Percentiles rank a stretch among this genome's conserved stretches.
Conservation (phyloP, 2,888 invertebrate species). For the Mythimna lalbum region DNA sequence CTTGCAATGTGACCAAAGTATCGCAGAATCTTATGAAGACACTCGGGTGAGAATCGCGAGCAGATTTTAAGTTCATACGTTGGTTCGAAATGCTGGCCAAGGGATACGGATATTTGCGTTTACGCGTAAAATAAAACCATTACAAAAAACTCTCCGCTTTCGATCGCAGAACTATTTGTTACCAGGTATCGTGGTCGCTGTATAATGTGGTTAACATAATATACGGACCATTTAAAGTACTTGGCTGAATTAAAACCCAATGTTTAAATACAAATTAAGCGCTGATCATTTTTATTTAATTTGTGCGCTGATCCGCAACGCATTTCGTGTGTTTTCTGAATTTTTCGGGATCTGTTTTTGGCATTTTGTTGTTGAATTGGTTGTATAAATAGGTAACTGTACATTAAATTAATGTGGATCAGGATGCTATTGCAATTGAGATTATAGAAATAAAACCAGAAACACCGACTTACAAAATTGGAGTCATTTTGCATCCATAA, state of each 20-base stretch:
- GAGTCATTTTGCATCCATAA: no score
- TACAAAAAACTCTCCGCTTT: conserved; percentile 16
- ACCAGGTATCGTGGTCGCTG: conserved; percentile 43
- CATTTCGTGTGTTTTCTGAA: conserved; percentile 11
- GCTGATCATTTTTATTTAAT: conserved; percentile 49
- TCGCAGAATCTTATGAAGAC: no score
- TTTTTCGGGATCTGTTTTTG: conserved; percentile 13
- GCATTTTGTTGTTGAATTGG: neutral
- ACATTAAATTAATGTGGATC: neutral
- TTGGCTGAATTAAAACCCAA: conserved; percentile 43
- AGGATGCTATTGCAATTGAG: neutral
- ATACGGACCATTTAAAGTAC: conserved; percentile 46
- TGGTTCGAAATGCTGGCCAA: no score
- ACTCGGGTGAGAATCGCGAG: no score
- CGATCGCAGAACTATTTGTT: conserved; percentile 41
- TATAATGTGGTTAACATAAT: conserved; percentile 49
- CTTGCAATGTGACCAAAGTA: no score
- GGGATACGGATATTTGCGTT: neutral
- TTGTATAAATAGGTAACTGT: neutral
- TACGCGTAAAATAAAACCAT: neutral
- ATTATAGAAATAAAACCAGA: neutral
- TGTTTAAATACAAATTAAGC: conserved; percentile 39
- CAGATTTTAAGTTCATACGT: no score
- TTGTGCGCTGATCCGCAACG: conserved; percentile 26
- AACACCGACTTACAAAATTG: no score